Base-by-base conservation (phyloP, 2,113 vertebrate genomes). In the Raja brachyura region DNA sequence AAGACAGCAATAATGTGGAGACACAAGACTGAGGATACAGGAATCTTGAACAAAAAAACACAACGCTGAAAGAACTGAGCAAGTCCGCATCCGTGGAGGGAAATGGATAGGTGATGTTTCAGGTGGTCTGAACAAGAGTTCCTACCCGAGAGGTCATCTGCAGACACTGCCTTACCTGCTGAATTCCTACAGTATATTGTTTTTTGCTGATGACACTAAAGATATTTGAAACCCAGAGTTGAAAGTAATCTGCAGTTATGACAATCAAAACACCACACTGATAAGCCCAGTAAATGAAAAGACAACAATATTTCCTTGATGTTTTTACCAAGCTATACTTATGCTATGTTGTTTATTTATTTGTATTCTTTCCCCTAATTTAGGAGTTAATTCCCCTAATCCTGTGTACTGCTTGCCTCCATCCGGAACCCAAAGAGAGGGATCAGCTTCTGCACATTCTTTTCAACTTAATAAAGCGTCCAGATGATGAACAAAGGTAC, bases 381-480 rank as follows among this genome's bases (percentile, higher is more conserved):
- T 94, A 99, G 98, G 98, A 99, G 94, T 94, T 99, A 97, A 99
- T 99, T 93, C 98, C 98, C 68, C 98, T 99, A 94, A 99, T 99
- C 95, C 93, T 99, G 94, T 99, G 98, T 94, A 99, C 98, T 74
- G 98, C 98, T 94, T 99, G 98, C 95, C 98, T 99, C 93, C 99
- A 99, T 95, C 99, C 99, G 79, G 98, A 99, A 94, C 97, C 98
- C 94, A 99, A 98, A 96, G 99, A 99, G 94, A 96, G 99, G 96
- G 99, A 99, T 95, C 98, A 99, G 95, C 98, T 99, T 90, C 97
- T 99, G 6, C 99, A 99, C 95, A 99, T 99, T 94, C 97, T 99
- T 93, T 99, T 99, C 95, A 99, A 99, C 95, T 96, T 99, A 94
- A 99, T 99, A 95, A 99, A 99, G 96, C 97, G 99, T 94, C 99